These are phyloP conservation scores for Bugulina stolonifera DNA, from an alignment of 2,888 invertebrate genomes.

Conservation along the genomic window DNA sequence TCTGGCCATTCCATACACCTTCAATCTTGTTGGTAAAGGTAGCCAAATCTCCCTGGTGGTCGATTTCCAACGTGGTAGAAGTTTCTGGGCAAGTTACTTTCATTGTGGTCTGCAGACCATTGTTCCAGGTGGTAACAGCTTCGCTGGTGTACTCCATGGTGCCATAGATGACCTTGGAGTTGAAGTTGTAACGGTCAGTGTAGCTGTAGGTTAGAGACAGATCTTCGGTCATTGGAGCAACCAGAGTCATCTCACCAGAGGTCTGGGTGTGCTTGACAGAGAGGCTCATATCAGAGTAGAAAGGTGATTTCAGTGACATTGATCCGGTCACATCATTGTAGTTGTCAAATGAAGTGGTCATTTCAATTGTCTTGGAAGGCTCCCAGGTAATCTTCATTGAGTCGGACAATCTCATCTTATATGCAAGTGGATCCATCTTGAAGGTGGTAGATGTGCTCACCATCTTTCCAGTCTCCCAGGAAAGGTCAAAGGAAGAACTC, in stretches of 20 bases:
- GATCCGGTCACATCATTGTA: not conserved
- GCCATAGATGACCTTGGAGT: not conserved
- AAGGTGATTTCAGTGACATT: constrained; percentile 5
- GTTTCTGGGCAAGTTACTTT: not conserved
- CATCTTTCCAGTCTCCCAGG: constrained; percentile 27
- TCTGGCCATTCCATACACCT: not conserved
- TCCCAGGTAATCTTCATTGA: constrained; percentile 34
- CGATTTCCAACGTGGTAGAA: not conserved
- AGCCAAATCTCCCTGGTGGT: constrained; percentile 5
- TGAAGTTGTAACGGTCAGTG: constrained; percentile 1
- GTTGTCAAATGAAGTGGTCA: constrained; percentile 27
- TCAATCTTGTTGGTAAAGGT: not conserved
- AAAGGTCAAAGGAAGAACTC: constrained; percentile 9
- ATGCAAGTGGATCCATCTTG: not conserved
- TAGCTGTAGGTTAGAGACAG: not conserved
- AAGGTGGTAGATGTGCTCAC: constrained; percentile 26
- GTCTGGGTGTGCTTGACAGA: not conserved
- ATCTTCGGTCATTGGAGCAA: not conserved
- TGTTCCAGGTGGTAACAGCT: not conserved
- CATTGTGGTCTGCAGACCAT: constrained; percentile 13
- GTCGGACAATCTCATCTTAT: constrained; percentile 23
- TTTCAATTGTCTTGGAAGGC: constrained; percentile 32
- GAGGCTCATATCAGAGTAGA: not conserved
- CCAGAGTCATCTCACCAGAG: not conserved
- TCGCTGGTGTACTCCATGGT: not conserved